These are phyloP conservation scores for Ariopsis seemanni DNA, from an alignment of 2,113 vertebrate species.

Conservation along the genomic window DNA sequence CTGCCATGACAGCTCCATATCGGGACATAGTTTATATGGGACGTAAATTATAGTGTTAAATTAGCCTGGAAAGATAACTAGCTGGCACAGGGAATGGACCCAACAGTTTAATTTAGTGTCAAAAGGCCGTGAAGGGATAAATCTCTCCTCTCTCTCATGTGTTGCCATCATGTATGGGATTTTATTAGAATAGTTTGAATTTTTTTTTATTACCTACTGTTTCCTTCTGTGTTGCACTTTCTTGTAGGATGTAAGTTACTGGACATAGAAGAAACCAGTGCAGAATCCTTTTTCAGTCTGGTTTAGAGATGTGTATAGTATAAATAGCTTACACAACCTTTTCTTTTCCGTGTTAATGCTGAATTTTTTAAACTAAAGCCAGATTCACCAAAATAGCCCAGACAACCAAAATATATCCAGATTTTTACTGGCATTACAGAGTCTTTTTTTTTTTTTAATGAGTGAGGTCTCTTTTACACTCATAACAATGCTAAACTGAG, in stretches of 20 bases:
- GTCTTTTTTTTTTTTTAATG: neutral
- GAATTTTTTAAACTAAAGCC: neutral
- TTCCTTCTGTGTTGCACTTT: constrained; percentile 5
- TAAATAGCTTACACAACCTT: neutral
- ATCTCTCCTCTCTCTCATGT: constrained; percentile 67
- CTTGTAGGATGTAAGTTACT: neutral
- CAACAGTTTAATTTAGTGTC: constrained; percentile 83
- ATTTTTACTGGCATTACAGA: neutral
- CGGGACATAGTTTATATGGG: constrained; percentile 82
- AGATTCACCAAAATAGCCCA: neutral
- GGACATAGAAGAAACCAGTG: neutral
- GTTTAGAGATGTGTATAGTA: constrained; percentile 8
- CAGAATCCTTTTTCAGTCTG: neutral
- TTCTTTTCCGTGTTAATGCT: neutral
- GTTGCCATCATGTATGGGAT: constrained; percentile 64
- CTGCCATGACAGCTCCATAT: constrained; percentile 86
- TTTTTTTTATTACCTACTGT: constrained; percentile 40
- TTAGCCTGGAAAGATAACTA: constrained; percentile 84
- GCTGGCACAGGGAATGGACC: constrained; percentile 80
- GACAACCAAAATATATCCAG: neutral
- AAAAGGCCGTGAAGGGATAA: constrained; percentile 80
- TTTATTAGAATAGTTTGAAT: constrained; percentile 68
- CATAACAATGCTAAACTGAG: neutral
- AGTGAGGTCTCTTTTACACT: constrained; percentile 10
- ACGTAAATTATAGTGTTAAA: constrained; percentile 85